A percentile compares a stretch with the other conserved stretches of the same genome.
Evolutionary conservation across 2,113 vertebrate genomes (phyloP).

Genomic region (Pionites leucogaster): DNA sequence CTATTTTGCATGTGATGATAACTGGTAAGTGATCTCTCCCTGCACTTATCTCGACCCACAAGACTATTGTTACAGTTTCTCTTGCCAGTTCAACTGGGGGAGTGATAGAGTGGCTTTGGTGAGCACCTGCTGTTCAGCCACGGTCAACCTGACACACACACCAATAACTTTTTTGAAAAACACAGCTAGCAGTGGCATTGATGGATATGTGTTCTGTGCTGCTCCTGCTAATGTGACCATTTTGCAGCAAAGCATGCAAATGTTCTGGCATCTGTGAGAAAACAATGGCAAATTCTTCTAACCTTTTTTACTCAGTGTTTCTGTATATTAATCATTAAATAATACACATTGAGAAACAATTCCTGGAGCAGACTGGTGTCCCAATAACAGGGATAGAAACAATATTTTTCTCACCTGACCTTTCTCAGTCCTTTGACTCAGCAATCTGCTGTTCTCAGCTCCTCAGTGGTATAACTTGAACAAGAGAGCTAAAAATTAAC

Average conservation of each 20-base stretch:
- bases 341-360: not conserved
- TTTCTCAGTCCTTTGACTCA: not conserved
- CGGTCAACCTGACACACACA: not conserved
- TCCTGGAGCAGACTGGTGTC: not conserved
- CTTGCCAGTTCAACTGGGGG: not conserved
- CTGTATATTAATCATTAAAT: not conserved
- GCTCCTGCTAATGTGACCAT: not conserved
- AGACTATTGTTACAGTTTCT: not conserved
- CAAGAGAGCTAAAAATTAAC: not conserved
- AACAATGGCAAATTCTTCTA: not conserved
- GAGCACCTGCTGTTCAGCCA: not conserved
- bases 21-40: not conserved
- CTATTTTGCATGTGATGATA: not conserved
- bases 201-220: not conserved
- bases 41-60: not conserved
- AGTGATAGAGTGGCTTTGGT: not conserved
- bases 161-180: not conserved
- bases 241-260: not conserved
- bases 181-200: not conserved
- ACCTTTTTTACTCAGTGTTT: not conserved
- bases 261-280: not conserved
- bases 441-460: not conserved
- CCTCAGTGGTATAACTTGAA: not conserved
- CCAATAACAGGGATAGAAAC: not conserved
- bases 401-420: not conserved